Evolutionary conservation across 1,140 invertebrate genomes (phyloP).

Genomic region (Grapholita molesta): DNA sequence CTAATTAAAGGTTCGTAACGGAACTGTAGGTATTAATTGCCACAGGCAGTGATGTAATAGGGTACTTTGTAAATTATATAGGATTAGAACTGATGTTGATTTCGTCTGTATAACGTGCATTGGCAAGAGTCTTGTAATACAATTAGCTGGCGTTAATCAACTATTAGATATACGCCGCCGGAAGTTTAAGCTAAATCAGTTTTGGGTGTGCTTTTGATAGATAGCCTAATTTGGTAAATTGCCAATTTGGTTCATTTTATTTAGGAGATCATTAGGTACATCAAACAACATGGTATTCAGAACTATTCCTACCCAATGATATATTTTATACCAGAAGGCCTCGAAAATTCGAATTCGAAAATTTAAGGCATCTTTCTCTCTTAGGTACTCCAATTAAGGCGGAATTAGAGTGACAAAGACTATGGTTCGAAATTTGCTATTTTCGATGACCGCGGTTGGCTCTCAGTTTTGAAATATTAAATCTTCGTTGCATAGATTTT

Average conservation of each 20-base stretch:
- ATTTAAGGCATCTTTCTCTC: too few species aligned
- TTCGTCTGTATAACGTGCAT: not conserved
- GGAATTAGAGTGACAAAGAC: too few species aligned
- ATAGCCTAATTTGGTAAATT: conserved; percentile 39
- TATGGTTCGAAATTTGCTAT: too few species aligned
- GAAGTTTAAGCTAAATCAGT: conserved; percentile 10
- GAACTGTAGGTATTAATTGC: conserved; percentile 16
- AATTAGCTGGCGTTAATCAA: conserved; percentile 39
- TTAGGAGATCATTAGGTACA: not conserved
- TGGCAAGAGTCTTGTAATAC: conserved; percentile 17
- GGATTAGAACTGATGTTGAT: not conserved
- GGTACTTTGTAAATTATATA: conserved; percentile 9
- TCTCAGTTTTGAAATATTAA: not conserved
- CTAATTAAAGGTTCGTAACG: conserved; percentile 16
- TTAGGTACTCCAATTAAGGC: too few species aligned
- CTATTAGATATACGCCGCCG: conserved; percentile 24
- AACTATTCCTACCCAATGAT: too few species aligned
- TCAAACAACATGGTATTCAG: too few species aligned
- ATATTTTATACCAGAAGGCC: too few species aligned
- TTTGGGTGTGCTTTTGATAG: conserved; percentile 21
- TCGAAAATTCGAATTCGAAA: too few species aligned
- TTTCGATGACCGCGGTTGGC: too few species aligned
- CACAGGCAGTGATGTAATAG: conserved; percentile 7
- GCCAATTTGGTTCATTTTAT: conserved; percentile 7
- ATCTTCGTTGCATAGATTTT: not conserved